Base-by-base conservation (phyloP, 2,113 vertebrate genomes). In the Raphicerus campestris region DNA sequence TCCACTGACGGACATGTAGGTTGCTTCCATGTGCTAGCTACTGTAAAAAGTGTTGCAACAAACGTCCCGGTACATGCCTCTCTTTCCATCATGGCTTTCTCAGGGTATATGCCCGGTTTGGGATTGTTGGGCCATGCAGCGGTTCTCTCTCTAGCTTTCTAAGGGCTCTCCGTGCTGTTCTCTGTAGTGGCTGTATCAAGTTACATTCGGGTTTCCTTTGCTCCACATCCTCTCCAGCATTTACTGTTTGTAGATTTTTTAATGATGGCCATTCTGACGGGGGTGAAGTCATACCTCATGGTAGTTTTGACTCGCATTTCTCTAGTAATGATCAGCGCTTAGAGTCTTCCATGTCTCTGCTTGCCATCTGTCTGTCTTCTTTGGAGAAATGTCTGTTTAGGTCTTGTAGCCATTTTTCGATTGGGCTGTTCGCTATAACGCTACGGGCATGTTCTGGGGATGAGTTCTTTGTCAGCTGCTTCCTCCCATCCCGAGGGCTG, bases 1-100 rank as follows among this genome's bases (percentile, higher is more conserved):
- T 26, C 70, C 22, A 13, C 42, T 5, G 0, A 15, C 0, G 1
- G 70, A 26, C 39, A 42, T 4, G 5, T 75, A 75, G 70, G 39
- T 42, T 70, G 70, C 35, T 42, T 14, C 70, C 70, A 42, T 2
- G 39, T 73, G 20, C 20, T 42, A 24, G 66, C 66, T 39, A 13
- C 22, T 24, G 10, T 73, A 42, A 39, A 22, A 42, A 7, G 5
- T 42, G 35, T 13, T 7, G 35, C 35, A 6, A 6, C 6, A 24
- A 24, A 22, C 10, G 3, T 6, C 10, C 0, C 0, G 35, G 20
- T 13, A 5, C 70, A 3, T 13, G 70, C 70, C 35, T 42, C 19
- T 73, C 35, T 24, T 73, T 7, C 70, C 10, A 7, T 24, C 3
- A 14, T 0, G 70, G 70, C 24, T 73, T 73, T 24, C 70, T 73